Evolutionary conservation across 2,888 invertebrate genomes (phyloP).

Genomic region (Rhagophthalmus giganteus): DNA sequence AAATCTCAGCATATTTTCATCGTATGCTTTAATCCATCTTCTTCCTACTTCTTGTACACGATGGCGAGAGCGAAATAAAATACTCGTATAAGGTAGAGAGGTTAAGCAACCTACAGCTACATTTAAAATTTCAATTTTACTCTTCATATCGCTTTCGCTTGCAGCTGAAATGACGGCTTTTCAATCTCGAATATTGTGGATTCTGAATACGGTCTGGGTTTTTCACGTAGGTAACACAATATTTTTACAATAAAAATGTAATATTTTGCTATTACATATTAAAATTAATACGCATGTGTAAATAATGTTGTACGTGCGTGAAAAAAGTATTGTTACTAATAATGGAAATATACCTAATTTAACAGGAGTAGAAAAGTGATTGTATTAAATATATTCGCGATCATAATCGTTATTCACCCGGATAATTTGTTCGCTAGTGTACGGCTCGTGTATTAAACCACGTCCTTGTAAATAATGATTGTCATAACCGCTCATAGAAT

Average conservation of each 20-base stretch:
- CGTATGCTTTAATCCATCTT: conserved; percentile 22
- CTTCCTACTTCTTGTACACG: conserved; percentile 13
- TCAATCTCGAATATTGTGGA: conserved; percentile 24
- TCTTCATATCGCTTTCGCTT: conserved; percentile 28
- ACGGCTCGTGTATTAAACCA: no score
- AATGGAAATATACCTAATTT: no score
- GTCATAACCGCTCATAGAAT: no score
- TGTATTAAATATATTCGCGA: no score
- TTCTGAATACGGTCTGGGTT: conserved; percentile 16
- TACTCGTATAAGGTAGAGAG: conserved; percentile 16
- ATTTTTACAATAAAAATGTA: conserved; percentile 3
- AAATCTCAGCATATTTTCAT: conserved; percentile 22
- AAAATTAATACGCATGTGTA: no score
- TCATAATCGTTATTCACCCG: no score
- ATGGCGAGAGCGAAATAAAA: conserved; percentile 21
- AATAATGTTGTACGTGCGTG: no score
- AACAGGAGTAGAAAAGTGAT: no score
- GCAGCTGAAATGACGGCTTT: conserved; percentile 28
- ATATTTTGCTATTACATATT: no score
- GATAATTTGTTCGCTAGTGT: no score
- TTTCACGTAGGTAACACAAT: conserved; percentile 12
- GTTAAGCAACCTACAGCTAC: conserved; percentile 24
- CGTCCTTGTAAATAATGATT: no score
- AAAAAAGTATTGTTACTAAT: no score
- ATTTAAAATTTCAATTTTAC: conserved; percentile 31